Percentiles rank a stretch among this genome's conserved stretches.
phyloP scores from a whole-genome alignment of 2,888 invertebrate species.

The Nomada ruficornis region DNA sequence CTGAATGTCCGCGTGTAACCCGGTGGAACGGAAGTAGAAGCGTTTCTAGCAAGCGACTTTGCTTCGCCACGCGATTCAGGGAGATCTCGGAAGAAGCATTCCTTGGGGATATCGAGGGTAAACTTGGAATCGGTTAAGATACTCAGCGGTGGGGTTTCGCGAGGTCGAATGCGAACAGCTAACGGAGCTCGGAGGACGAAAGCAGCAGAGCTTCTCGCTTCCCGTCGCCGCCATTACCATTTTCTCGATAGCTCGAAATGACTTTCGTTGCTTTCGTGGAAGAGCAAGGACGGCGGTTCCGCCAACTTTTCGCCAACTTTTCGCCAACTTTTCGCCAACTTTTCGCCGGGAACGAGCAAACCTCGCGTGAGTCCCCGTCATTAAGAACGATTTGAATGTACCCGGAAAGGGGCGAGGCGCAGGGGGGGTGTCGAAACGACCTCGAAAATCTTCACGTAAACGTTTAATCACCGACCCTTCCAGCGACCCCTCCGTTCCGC shows the following conservation, averaged over 20 bases:
- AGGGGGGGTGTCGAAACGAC: conserved; percentile 59
- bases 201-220: conserved; percentile 18
- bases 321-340: conserved; percentile 44
- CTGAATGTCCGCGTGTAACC: conserved; percentile 68
- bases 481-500: conserved; percentile 19
- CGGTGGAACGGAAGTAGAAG: conserved; percentile 68
- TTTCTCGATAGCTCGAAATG: conserved; percentile 25
- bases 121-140: background rate
- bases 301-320: conserved; percentile 41
- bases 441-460: conserved; percentile 67
- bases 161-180: too few relatives aligned
- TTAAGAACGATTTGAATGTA: conserved; percentile 69
- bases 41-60: conserved; percentile 50
- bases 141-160: too few relatives aligned
- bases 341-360: conserved; percentile 51
- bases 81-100: background rate
- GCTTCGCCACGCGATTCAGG: conserved; percentile 44
- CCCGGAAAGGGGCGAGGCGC: conserved; percentile 54
- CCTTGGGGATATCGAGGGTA: background rate
- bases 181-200: background rate
- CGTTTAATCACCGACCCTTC: conserved; percentile 66
- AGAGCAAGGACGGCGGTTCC: background rate
- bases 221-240: conserved; percentile 43
- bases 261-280: conserved; percentile 1
- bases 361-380: conserved; percentile 62